Evolutionary conservation across 2,797 vertebrate genomes (phyloP), one percentile per base, ranked within the genome.

Genomic region (Percopsis omiscomaycus): DNA sequence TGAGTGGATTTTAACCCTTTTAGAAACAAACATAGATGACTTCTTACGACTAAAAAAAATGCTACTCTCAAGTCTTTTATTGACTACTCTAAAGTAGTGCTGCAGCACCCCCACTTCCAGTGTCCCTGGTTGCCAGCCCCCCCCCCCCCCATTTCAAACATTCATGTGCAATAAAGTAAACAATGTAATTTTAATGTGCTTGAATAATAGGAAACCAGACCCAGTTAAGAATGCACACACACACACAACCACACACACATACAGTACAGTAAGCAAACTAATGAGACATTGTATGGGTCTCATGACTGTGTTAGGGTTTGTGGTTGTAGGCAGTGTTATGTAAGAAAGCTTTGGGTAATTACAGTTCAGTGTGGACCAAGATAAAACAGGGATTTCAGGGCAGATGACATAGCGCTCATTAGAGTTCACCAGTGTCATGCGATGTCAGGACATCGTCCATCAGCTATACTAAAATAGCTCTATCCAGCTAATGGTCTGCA

Each of bases 271-370:
- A 53, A 16, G 61, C 57, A 57, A 54, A 63, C 22, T 14, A 54
- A 53, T 15, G 49, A 3, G 48, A 14, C 51, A 46, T 52, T 55
- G 16, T 65, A 45, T 53, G 37, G 66, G 74, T 70, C 52, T 44
- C 29, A 28, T 61, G 51, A 6, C 37, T 8, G 61, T 71, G 22
- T 27, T 55, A 11, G 57, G 53, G 61, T 57, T 66, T 56, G 55
- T 65, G 64, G 62, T 45, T 68, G 44, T 71, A 69, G 72, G 74
- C 15, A 16, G 59, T 16, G 27, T 87, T 83, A 83, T 64, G 44
- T 83, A 86, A 85, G 50, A 73, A 72, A 80, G 77, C 81, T 72
- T 50, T 46, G 52, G 73, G 78, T 80, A 83, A 81, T 77, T 69
- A 80, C 67, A 59, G 62, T 51, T 67, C 48, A 71, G 56, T 68